phyloP scores from a whole-genome alignment of 2,113 vertebrate genomes.

The Oryzias melastigma region DNA sequence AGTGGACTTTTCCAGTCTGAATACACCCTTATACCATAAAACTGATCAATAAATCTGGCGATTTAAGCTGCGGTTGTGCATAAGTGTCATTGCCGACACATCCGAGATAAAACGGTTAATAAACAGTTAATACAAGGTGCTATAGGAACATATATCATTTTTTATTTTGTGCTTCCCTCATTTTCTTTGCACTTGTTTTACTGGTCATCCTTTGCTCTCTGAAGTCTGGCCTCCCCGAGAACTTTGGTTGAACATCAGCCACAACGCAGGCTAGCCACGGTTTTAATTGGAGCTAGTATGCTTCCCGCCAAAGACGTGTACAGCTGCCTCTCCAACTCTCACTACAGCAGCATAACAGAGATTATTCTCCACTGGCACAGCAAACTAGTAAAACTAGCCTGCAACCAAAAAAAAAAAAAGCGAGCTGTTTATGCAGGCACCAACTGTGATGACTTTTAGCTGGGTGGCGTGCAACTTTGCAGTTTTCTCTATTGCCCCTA shows the following conservation, averaged over 20 bases:
- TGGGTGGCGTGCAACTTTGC: slow-evolving; percentile 29
- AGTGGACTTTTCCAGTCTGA: no score
- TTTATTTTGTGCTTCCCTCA: slow-evolving; percentile 7
- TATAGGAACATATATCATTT: not conserved
- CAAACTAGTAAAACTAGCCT: slow-evolving; percentile 47
- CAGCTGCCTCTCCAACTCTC: slow-evolving; percentile 32
- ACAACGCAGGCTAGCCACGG: slow-evolving; percentile 35
- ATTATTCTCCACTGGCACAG: slow-evolving; percentile 37
- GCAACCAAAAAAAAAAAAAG: slow-evolving; percentile 17
- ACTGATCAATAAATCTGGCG: no score
- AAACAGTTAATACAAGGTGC: not conserved
- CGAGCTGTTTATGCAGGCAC: slow-evolving; percentile 34
- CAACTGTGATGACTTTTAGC: slow-evolving; percentile 53
- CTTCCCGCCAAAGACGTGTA: slow-evolving; percentile 49
- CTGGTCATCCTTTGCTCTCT: slow-evolving; percentile 24
- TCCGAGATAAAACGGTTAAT: no score
- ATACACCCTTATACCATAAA: no score
- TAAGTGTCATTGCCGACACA: no score
- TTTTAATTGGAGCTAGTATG: slow-evolving; percentile 45
- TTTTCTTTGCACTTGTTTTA: slow-evolving; percentile 7
- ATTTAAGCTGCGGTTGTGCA: no score
- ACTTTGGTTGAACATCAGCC: slow-evolving; percentile 33
- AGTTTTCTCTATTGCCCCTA: slow-evolving; percentile 40
- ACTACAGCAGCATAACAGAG: slow-evolving; percentile 32
- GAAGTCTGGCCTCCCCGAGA: slow-evolving; percentile 34